Evolutionary conservation across 1,140 invertebrate genomes (phyloP), one percentile per base, ranked within the genome.

Genomic region (Zophobas atratus): DNA sequence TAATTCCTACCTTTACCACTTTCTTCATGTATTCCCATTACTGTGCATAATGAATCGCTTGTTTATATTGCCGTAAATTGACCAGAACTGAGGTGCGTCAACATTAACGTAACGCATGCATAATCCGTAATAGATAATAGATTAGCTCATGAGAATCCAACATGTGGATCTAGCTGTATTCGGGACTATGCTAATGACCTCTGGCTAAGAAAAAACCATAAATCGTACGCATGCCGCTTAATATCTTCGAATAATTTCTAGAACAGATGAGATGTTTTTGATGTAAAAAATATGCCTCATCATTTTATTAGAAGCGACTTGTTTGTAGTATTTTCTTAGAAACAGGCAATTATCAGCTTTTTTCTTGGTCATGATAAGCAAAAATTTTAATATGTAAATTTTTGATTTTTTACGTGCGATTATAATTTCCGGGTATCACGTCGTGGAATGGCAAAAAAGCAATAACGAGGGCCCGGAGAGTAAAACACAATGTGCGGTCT

Each of bases 11-110:
- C 20, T 20, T 20, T 20, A 20, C 43, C 43, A 46, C 3, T 46
- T 4, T 46, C 6, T 4, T 4, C 3, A 46, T 4, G 43, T 46
- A 4, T 46, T 4, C 49, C 2, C n/a, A 51, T 20, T 20, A 20
- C 20, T 51, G 49, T 20, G 49, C 20, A 20, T 51, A 51, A 51
- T 20, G 49, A 51, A 51, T 51, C 4, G 49, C 49, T 51, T 51
- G 49, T 51, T 51, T 20, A 20, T 20, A 51, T 20, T 20, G n/a
- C 4, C 49, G 49, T 20, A 51, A 51, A 51, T 51, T 20, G 49
- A 51, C 49, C 49, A 51, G 49, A 46, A 46, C 43, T 8, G 43
- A 46, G 43, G 8, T 8, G 43, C 49, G 20, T 20, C 20, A 20
- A 20, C 20, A 20, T 20, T 20, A 20, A 20, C 20, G 20, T 20